Percentiles rank a stretch among this genome's conserved stretches.
These are phyloP conservation scores for Nemapogon koenigi DNA, from an alignment of 2,888 invertebrate genomes.

Conservation along the genomic window DNA sequence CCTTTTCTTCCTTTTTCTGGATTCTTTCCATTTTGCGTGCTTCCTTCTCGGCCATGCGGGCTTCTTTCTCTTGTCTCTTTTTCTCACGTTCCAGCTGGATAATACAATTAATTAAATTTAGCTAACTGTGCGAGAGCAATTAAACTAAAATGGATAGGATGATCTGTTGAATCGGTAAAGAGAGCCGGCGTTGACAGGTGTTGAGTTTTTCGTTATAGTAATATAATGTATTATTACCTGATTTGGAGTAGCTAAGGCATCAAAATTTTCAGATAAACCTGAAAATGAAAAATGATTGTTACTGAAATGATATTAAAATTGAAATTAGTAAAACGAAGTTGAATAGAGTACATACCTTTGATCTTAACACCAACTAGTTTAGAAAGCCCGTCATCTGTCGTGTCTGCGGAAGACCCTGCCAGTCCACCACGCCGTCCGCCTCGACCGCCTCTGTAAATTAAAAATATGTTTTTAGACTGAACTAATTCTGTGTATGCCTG, in stretches of 20 bases:
- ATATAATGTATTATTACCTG: slow-evolving; percentile 31
- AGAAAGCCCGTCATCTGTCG: slow-evolving; percentile 39
- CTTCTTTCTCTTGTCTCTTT: slow-evolving; percentile 60
- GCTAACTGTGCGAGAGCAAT: not conserved
- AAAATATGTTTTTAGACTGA: too few relatives aligned
- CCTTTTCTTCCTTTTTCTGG: slow-evolving; percentile 56
- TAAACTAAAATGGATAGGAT: too few relatives aligned
- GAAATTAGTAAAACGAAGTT: too few relatives aligned
- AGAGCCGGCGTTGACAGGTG: not conserved
- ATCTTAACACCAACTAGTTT: slow-evolving; percentile 54
- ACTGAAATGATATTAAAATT: too few relatives aligned
- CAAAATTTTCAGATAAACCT: slow-evolving; percentile 1
- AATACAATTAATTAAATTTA: too few relatives aligned
- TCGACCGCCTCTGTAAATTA: slow-evolving; percentile 46
- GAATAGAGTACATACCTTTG: slow-evolving; percentile 35
- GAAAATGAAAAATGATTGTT: not conserved
- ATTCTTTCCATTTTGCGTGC: slow-evolving; percentile 48
- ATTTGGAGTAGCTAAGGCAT: slow-evolving; percentile 27
- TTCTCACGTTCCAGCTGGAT: slow-evolving; percentile 62
- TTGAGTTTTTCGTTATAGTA: too few relatives aligned
- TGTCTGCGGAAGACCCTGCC: slow-evolving; percentile 13
- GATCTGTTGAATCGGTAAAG: too few relatives aligned
- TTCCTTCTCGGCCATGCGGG: slow-evolving; percentile 54
- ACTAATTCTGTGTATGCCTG: too few relatives aligned
- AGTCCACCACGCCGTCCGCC: slow-evolving; percentile 35